Evolutionary conservation across 1,140 invertebrate species (phyloP).

Genomic region (Eciton burchellii): DNA sequence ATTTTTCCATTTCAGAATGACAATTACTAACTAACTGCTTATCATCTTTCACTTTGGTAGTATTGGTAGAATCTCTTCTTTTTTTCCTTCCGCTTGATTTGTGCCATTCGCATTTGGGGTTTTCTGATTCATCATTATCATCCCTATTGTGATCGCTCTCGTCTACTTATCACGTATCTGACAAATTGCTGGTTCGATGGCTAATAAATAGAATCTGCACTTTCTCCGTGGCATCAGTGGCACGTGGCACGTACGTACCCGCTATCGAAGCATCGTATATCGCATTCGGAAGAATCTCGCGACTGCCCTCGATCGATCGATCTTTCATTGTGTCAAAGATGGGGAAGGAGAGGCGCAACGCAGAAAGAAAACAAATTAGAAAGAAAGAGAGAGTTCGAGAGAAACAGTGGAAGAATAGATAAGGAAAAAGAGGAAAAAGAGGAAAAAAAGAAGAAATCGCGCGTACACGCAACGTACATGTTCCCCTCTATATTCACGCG

Average conservation of each 20-base stretch:
- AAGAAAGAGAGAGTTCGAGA: background rate
- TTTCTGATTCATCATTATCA: constrained; percentile 27
- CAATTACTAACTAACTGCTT: no score
- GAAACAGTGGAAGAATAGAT: background rate
- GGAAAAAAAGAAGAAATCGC: constrained; percentile 32
- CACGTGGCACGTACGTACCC: constrained; percentile 40
- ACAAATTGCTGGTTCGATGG: constrained; percentile 32
- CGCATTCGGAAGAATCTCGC: constrained; percentile 38
- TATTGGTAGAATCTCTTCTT: constrained; percentile 17
- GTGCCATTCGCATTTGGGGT: constrained; percentile 12
- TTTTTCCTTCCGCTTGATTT: background rate
- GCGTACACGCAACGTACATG: constrained; percentile 46
- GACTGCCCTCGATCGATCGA: constrained; percentile 51
- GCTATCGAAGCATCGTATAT: constrained; percentile 39
- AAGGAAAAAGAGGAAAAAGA: background rate
- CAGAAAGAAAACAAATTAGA: background rate
- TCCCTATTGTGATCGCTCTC: background rate
- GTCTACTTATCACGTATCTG: constrained; percentile 34
- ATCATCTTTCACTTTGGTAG: constrained; percentile 20
- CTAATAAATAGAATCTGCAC: constrained; percentile 24
- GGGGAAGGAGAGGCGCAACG: background rate
- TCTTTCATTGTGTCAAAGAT: background rate
- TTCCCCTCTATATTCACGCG: constrained; percentile 56
- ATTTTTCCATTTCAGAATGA: constrained; percentile 34
- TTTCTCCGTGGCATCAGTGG: constrained; percentile 44